Base-by-base conservation (phyloP, 2,113 vertebrate species). In the Gorilla gorilla region DNA sequence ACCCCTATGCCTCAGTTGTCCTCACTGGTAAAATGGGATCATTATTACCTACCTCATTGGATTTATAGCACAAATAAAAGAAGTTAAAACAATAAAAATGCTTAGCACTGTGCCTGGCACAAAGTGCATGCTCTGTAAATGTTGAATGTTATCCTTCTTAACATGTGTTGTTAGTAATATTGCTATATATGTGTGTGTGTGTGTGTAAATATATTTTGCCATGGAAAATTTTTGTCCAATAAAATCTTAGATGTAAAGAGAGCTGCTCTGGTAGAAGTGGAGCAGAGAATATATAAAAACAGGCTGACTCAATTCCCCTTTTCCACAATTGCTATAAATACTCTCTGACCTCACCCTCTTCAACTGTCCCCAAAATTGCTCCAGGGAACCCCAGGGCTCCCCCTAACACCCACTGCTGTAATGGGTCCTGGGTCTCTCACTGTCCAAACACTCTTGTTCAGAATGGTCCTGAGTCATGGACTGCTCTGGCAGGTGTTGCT, bases 171-270 rank as follows among this genome's bases (percentile, higher is more conserved):
- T 73, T 97, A 88, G 40, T 95, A 86, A 85, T 50, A 8, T 79
- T 48, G 18, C 79, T 70, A 38, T 9, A 45, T 45, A 9, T 22
- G 6, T 43, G 6, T 43, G 43, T 43, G 43, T 43, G 43, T 43
- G 43, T 43, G 43, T 5, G 5, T 43, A 14, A 52, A 52, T 16
- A 18, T 35, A 80, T 72, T 84, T 22, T 8, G 2, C 40, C 30
- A 61, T 75, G 66, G 81, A 91, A 95, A 73, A 16, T 20, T 89
- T 96, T 93, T 45, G 12, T 87, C 83, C 80, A 90, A 78, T 52
- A 78, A 83, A 91, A 48, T 32, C 78, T 48, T 50, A n/a, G 14
- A 12, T 10, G 8, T 64, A 12, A 61, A 93, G 38, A 92, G n/a
- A 80, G 27, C 80, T 55, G 27, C 27, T 73, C 72, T 68, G n/a